A percentile compares a stretch with the other conserved stretches of the same genome.
These are phyloP conservation scores for Heptranchias perlo DNA, from an alignment of 2,113 vertebrate species.

Conservation along the genomic window DNA sequence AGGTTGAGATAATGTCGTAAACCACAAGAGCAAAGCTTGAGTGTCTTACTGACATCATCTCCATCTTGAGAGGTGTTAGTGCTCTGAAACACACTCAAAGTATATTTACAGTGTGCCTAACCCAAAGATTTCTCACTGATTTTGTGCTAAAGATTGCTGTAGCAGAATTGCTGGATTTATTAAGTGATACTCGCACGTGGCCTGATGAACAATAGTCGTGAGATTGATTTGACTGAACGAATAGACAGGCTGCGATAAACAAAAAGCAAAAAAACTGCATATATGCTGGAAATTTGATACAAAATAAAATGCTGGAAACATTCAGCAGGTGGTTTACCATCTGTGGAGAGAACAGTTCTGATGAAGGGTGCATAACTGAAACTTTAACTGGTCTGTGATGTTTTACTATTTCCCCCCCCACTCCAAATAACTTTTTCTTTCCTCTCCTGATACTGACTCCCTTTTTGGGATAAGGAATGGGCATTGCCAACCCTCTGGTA, in stretches of 20 bases:
- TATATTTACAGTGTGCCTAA: background rate
- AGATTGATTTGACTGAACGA: background rate
- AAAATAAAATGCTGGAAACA: background rate
- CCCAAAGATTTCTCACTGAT: background rate
- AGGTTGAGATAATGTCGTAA: slow-evolving; percentile 4
- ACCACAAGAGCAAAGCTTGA: background rate
- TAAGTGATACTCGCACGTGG: background rate
- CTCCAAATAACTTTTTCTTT: background rate
- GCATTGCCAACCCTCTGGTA: background rate
- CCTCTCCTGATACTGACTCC: background rate
- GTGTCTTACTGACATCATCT: background rate
- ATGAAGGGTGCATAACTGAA: background rate
- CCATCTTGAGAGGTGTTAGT: background rate
- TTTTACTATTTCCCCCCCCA: background rate
- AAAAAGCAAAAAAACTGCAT: background rate
- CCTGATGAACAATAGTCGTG: background rate
- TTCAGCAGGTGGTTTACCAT: background rate
- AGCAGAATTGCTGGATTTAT: background rate
- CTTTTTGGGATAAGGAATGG: background rate
- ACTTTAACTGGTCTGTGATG: background rate
- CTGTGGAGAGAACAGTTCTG: background rate
- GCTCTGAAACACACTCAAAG: background rate
- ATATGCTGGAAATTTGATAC: background rate
- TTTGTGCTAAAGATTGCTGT: background rate
- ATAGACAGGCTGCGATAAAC: background rate